Base-by-base conservation (phyloP, 2,888 invertebrate species). In the Pegoplata infirma region DNA sequence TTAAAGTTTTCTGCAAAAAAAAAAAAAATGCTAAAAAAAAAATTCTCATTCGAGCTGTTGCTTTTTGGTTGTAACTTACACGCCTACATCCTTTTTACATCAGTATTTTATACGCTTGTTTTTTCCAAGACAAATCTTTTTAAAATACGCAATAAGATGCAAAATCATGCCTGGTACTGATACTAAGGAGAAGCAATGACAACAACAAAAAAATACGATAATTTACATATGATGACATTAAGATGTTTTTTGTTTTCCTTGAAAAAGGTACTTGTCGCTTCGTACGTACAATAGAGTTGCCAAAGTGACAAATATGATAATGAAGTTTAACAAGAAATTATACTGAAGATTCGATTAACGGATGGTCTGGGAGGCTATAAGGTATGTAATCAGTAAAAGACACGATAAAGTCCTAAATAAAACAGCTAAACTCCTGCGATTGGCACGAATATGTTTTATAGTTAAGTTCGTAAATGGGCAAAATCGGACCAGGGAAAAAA, bases 61-160 rank as follows among this genome's bases (percentile, higher is more conserved):
- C 55, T 49, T n/a, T 44, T 36, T 46, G 56, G 44, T 44, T 69
- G 51, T 64, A 32, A 46, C 58, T 16, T 59, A 72, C 63, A 47
- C 73, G 77, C 77, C 77, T 46, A 73, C 73, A 78, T 78, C 77
- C 72, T 73, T 73, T 58, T 56, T 17, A 46, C 51, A 58, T 73
- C 63, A 66, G 12, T 23, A 5, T 72, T 61, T 63, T 68, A 7
- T 19, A 40, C 19, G 12, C 16, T 40, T 32, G 23, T 69, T 40
- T n/a, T 58, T 21, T 36, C 14, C 16, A 25, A 40, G 40, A 72
- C 36, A 72, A 64, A 49, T 53, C 7, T 67, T 46, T 53, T 7
- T 75, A 47, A 68, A 75, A 61, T 61, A 40, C 55, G 32, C 68
- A 36, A 61, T 61, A 47, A 61, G 25, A 55, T 75, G 55, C 47